Evolutionary conservation across 2,113 vertebrate genomes (phyloP).

Genomic region (Galeopterus variegatus): DNA sequence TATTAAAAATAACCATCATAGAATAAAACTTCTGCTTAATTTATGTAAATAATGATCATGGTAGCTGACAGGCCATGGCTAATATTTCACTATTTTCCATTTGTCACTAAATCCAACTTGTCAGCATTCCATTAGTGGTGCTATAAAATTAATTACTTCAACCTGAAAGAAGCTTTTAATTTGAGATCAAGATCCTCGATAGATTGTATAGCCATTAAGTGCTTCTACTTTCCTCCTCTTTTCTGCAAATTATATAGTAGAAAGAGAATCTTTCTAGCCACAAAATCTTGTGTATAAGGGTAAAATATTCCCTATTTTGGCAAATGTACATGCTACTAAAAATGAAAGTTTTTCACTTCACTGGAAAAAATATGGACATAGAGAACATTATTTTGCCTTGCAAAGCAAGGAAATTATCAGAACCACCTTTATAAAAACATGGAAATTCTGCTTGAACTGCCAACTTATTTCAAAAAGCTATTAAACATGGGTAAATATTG

Average conservation of each 20-base stretch:
- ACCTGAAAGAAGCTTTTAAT: slow-evolving; percentile 51
- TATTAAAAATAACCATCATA: slow-evolving; percentile 41
- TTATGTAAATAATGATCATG: slow-evolving; percentile 17
- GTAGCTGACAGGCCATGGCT: background rate
- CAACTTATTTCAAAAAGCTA: slow-evolving; percentile 49
- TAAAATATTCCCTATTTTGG: background rate
- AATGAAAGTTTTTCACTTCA: slow-evolving; percentile 11
- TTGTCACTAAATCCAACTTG: slow-evolving; percentile 10
- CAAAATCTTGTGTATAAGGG: background rate
- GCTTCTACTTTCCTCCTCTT: background rate
- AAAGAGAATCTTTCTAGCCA: background rate
- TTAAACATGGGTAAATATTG: background rate
- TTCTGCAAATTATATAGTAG: background rate
- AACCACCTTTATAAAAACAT: background rate
- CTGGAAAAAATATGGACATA: background rate
- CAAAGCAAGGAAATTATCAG: background rate
- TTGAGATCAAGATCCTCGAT: background rate
- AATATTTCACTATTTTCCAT: slow-evolving; percentile 35
- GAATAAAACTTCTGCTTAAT: slow-evolving; percentile 30
- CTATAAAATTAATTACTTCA: slow-evolving; percentile 16
- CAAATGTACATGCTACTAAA: background rate
- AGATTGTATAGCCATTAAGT: background rate
- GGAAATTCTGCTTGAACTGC: slow-evolving; percentile 15
- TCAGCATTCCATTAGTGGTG: background rate
- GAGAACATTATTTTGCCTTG: slow-evolving; percentile 58